Evolutionary conservation across 1,140 invertebrate genomes (phyloP).

Genomic region (Trichoplusia ni): DNA sequence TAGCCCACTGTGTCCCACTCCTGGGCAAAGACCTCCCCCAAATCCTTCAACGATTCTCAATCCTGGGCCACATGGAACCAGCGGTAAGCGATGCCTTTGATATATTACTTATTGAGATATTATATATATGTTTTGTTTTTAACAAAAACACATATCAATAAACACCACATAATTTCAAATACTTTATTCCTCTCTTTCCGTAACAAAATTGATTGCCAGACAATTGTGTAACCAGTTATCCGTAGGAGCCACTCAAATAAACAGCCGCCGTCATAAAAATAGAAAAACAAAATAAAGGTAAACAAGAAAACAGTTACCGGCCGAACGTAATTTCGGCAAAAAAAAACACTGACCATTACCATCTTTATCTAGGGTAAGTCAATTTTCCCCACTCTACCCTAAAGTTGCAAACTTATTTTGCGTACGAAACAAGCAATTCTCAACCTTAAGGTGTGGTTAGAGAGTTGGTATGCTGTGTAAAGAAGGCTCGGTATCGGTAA

Average conservation of each 20-base stretch:
- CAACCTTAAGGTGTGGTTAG: slow-evolving; percentile 33
- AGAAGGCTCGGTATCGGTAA: slow-evolving; percentile 43
- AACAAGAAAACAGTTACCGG: slow-evolving; percentile 71
- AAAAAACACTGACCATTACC: slow-evolving; percentile 74
- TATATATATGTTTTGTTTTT: too few relatives aligned
- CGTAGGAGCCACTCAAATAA: background rate
- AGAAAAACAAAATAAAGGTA: slow-evolving; percentile 70
- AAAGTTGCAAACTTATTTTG: slow-evolving; percentile 32
- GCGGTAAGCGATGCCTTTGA: too few relatives aligned
- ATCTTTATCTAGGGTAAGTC: slow-evolving; percentile 78
- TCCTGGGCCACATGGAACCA: too few relatives aligned
- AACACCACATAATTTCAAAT: background rate
- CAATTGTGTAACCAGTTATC: slow-evolving; percentile 24
- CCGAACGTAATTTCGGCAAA: slow-evolving; percentile 69
- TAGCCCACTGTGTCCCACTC: too few relatives aligned
- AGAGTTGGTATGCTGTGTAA: slow-evolving; percentile 30
- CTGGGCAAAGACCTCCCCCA: too few relatives aligned
- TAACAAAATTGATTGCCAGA: background rate
- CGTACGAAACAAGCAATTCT: slow-evolving; percentile 23
- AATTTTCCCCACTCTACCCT: slow-evolving; percentile 72
- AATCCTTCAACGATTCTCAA: too few relatives aligned
- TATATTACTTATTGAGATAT: too few relatives aligned
- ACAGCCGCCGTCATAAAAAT: slow-evolving; percentile 34
- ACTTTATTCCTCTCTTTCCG: background rate
- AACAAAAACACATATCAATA: background rate